These are phyloP conservation scores for Uromys caudimaculatus DNA, from an alignment of 2,797 vertebrate species.

Conservation along the genomic window DNA sequence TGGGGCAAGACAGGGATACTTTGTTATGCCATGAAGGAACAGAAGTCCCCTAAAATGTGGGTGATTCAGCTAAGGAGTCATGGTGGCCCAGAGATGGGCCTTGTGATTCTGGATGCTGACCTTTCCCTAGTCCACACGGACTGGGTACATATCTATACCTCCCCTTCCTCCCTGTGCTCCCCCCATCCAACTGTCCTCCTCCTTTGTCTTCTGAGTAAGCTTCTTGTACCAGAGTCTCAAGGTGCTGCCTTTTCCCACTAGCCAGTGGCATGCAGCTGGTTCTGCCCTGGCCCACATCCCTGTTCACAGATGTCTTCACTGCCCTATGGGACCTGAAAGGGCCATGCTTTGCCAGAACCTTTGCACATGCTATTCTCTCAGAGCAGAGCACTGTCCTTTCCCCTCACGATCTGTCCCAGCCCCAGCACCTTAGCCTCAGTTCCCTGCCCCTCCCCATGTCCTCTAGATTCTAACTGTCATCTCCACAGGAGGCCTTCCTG, in stretches of 20 bases:
- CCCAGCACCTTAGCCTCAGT: background rate
- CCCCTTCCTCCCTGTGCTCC: background rate
- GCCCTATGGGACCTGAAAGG: background rate
- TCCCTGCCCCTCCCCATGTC: background rate
- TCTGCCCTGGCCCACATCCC: background rate
- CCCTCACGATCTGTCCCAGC: background rate
- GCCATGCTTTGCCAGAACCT: background rate
- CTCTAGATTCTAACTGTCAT: background rate
- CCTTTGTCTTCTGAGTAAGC: too few species aligned
- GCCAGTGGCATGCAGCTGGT: background rate
- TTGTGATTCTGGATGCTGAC: background rate
- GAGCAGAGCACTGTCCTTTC: background rate
- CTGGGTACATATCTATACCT: accelerated
- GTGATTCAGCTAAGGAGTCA: background rate
- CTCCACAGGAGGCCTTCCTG: background rate
- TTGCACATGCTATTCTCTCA: background rate
- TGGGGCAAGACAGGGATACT: background rate
- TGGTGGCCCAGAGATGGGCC: background rate
- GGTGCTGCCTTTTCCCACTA: background rate
- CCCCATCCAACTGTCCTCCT: background rate
- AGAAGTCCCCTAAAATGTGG: background rate
- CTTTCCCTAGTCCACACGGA: background rate
- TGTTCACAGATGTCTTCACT: background rate
- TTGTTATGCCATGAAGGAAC: background rate
- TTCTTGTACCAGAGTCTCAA: background rate